Evolutionary conservation across 35 echinoderm and acorn worm genomes (phyloP).

Genomic region (Amphiura filiformis): DNA sequence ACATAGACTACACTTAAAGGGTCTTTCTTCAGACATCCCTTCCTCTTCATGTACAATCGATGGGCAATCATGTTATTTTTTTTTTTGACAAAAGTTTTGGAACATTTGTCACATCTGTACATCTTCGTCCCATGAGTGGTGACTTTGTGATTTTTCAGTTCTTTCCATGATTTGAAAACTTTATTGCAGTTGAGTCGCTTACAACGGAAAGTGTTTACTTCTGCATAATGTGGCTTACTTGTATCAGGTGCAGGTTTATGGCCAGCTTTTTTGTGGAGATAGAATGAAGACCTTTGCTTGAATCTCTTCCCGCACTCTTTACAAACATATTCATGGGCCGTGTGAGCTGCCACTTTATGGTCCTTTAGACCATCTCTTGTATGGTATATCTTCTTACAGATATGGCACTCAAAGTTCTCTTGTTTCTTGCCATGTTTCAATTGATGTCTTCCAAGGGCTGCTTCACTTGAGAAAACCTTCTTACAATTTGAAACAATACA

Average conservation of each 20-base stretch:
- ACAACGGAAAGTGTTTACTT: background rate
- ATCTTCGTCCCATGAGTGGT: background rate
- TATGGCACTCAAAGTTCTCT: background rate
- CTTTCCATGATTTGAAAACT: background rate
- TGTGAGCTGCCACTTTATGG: background rate
- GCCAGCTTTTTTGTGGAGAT: background rate
- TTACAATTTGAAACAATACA: background rate
- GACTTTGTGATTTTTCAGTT: background rate
- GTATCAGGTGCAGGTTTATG: background rate
- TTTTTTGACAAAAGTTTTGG: background rate
- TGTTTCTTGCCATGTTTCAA: background rate
- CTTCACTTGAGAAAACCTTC: background rate
- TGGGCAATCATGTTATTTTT: background rate
- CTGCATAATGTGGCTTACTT: background rate
- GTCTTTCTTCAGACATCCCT: too few relatives aligned
- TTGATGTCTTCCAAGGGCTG: background rate
- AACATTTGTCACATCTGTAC: background rate
- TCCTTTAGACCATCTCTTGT: background rate
- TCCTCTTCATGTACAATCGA: background rate
- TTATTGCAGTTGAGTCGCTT: background rate
- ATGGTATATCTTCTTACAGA: background rate
- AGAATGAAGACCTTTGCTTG: background rate
- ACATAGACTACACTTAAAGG: background rate
- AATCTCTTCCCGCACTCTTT: background rate
- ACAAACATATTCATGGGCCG: background rate